Evolutionary conservation across 1,140 invertebrate species (phyloP).

Genomic region (Trichoplusia ni): DNA sequence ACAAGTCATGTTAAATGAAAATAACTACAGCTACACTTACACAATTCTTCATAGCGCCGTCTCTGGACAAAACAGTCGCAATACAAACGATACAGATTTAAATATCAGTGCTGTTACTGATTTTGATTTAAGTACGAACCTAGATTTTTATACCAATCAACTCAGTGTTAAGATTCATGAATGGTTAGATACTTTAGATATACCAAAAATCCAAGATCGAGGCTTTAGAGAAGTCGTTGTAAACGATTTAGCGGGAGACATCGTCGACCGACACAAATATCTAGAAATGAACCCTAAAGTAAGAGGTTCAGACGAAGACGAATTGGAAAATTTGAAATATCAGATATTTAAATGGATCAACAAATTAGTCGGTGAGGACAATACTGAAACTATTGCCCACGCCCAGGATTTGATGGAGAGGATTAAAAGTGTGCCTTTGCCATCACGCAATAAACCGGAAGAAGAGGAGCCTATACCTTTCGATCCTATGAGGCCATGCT

Average conservation of each 20-base stretch:
- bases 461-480: not conserved
- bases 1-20: conserved; percentile 35
- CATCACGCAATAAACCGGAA: not conserved
- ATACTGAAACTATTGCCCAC: conserved; percentile 39
- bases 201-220: conserved; percentile 1
- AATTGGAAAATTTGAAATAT: conserved; percentile 63
- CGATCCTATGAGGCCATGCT: too few species aligned
- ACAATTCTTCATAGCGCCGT: conserved; percentile 29
- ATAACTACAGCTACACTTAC: not conserved
- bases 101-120: conserved; percentile 27
- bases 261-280: conserved; percentile 54
- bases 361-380: conserved; percentile 45
- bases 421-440: conserved; percentile 44
- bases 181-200: conserved; percentile 34
- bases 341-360: conserved; percentile 66
- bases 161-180: conserved; percentile 38
- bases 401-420: conserved; percentile 48
- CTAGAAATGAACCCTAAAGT: conserved; percentile 47
- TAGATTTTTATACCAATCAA: conserved; percentile 39
- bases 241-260: conserved; percentile 39
- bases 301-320: conserved; percentile 42
- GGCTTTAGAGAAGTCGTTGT: conserved; percentile 18
- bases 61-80: conserved; percentile 3
- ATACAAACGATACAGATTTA: conserved; percentile 15
- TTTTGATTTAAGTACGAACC: conserved; percentile 26